Base-by-base conservation (phyloP, 2,113 vertebrate genomes). In the Bothrops jararaca region DNA sequence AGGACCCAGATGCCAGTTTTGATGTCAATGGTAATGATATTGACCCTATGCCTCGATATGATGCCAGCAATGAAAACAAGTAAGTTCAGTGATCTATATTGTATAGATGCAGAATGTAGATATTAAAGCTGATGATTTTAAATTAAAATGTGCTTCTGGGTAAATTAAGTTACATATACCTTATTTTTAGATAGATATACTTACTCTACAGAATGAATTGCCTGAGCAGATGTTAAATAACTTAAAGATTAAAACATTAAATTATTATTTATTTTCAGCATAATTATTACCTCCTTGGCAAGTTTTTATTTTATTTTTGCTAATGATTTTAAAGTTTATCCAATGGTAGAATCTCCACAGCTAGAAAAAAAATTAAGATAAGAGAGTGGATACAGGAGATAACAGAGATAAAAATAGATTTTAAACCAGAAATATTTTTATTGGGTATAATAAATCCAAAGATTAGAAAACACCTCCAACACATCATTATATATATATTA, bases 61-160 rank as follows among this genome's bases (percentile, higher is more conserved):
- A 99, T 88, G 99, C 99, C 95, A 99, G 98, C 97, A 99, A 99
- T 1, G 99, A 99, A 96, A 99, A 99, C 98, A 99, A 99, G 99
- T 99, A 98, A 99, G 99, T 58, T 92, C 93, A 90, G 52, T 34
- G 86, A 90, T 23, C 90, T 95, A 22, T 90, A 86, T 90, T 87
- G 69, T 90, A 88, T 3, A 57, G 94, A 89, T 80, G 42, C 74
- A 80, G 7, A 80, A 42, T 39, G n/a, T 80, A 80, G 15, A 39
- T 80, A 42, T 80, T 22, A 80, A 80, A 39, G 39, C 74, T 42
- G 18, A 39, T 60, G 42, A 85, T 89, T 93, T 95, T 92, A n/a
- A 48, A 1, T 92, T 3, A 34, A 87, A 12, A 50, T 90, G 89
- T 2, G 0, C 64, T 48, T 91, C 48, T 89, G 42, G 23, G 4